Percentiles rank a stretch among this genome's conserved stretches.
These are phyloP conservation scores for Phyllostomus discolor DNA, from an alignment of 2,113 vertebrate species.

Conservation along the genomic window DNA sequence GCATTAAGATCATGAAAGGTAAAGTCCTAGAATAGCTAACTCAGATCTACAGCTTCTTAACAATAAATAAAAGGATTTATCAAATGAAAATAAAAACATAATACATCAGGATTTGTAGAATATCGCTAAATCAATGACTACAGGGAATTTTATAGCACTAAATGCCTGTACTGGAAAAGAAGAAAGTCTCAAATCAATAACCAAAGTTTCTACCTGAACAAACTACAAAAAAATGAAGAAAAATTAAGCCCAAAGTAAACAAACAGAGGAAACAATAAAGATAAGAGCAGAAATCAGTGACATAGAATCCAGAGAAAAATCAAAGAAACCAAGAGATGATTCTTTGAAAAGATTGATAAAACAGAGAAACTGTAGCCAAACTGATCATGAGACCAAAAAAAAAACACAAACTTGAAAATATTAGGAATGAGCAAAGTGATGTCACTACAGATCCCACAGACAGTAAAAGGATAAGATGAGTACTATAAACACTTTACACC, in stretches of 20 bases:
- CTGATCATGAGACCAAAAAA: not conserved
- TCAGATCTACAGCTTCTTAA: not conserved
- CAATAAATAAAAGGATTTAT: not conserved
- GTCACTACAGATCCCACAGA: not conserved
- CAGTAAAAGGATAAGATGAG: not conserved
- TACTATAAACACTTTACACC: not conserved
- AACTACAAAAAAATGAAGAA: not conserved
- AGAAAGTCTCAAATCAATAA: not conserved
- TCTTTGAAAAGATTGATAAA: slow-evolving; percentile 7
- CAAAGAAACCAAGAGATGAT: not conserved
- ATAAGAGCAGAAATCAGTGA: not conserved
- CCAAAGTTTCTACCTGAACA: not conserved
- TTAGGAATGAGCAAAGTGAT: not conserved
- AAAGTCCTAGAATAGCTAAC: not conserved
- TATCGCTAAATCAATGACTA: not conserved
- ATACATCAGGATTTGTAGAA: not conserved
- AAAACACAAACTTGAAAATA: not conserved
- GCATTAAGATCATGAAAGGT: not conserved
- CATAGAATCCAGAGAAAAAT: not conserved
- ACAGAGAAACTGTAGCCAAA: not conserved
- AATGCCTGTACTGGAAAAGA: not conserved
- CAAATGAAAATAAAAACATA: slow-evolving; percentile 6
- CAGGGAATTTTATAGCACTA: not conserved
- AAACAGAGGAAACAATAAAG: not conserved
- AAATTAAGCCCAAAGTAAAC: not conserved